Evolutionary conservation across 2,888 invertebrate species (phyloP), one percentile per base, ranked within the genome.

Genomic region (Melinopterus prodromus): DNA sequence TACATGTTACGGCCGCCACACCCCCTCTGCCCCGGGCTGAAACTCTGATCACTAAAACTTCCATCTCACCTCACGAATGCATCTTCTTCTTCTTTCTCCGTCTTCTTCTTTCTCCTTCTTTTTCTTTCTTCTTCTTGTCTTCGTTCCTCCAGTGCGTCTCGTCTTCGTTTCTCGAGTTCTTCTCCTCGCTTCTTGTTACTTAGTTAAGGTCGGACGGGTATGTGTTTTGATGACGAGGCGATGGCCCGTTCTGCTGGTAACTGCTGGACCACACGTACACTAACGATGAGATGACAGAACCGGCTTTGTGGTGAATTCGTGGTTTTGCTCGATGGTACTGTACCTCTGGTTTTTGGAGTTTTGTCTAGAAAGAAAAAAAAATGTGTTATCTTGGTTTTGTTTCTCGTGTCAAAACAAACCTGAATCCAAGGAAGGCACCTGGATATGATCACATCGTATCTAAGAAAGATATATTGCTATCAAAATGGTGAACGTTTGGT

Each of bases 1-100:
- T 89, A 89, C 86, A 89, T 84, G 88, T 87, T 88, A 86, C 86
- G 83, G 82, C 84, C 80, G 86, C 85, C 86, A 86, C 87, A 86
- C 87, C 84, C 87, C 87, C 85, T 84, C 82, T 71, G 78, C 83
- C 83, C 80, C 80, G 81, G 79, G 82, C 81, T 14, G 74, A 2
- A 53, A 53, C 26, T 26, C 26, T 3, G 26, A 26, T 26, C 26
- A 26, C 26, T 26, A 26, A n/a, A 26, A 26, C 26, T 26, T 26
- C 26, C 26, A 26, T 26, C 26, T 26, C 26, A 26, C 26, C 26
- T 26, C 26, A 26, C 26, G 26, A 26, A 26, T 26, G 26, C 26
- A 1, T 26, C 26, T 26, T 26, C 26, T 26, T 26, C 53, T 53
- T 53, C 53, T 53, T 1, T 6, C 53, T 1, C 5, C 53, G 1